Evolutionary conservation across 1,140 invertebrate genomes (phyloP).

Genomic region (Pseudachorutes palmiensis): DNA sequence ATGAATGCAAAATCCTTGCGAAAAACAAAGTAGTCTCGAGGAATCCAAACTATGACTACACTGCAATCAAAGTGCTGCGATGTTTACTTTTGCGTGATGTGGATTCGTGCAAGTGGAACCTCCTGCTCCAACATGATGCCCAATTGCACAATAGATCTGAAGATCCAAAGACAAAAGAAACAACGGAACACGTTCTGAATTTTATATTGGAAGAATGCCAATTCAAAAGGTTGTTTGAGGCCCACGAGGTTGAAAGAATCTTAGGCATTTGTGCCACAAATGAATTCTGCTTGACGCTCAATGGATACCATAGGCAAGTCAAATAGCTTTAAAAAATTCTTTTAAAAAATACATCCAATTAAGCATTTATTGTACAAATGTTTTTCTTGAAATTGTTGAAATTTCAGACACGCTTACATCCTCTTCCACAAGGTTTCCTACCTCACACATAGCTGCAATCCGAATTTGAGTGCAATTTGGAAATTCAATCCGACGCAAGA

Average conservation of each 20-base stretch:
- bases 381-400: neutral
- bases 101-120: neutral
- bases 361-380: neutral
- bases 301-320: constrained; percentile 1
- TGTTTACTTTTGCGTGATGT: constrained; percentile 9
- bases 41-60: neutral
- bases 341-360: neutral
- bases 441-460: constrained; percentile 10
- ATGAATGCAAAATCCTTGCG: constrained; percentile 8
- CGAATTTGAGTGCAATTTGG: constrained; percentile 6
- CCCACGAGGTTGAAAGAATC: neutral
- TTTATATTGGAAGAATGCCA: constrained; percentile 6
- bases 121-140: neutral
- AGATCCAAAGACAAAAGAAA: constrained; percentile 11
- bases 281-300: neutral
- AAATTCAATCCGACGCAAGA: neutral
- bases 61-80: neutral
- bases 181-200: neutral
- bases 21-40: neutral
- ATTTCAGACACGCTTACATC: neutral
- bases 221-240: neutral
- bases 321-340: neutral
- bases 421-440: constrained; percentile 12
- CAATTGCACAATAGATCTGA: neutral
- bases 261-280: constrained; percentile 7